Conservation (phyloP, 2,888 invertebrate genomes). For the Drosophila cognata region DNA sequence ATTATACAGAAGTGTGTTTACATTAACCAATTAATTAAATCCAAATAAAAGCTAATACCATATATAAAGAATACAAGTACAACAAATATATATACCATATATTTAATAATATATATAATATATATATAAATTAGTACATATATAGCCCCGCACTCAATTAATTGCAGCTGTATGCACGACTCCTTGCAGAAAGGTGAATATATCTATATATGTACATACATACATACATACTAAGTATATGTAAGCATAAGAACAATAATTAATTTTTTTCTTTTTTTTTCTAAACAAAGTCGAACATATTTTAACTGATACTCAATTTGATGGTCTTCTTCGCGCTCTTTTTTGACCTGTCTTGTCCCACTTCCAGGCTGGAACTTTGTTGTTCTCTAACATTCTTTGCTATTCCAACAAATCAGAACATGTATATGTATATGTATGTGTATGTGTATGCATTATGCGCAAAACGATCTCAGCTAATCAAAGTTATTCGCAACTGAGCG, state of each 20-base stretch:
- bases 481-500: constrained; percentile 35
- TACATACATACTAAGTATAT: constrained; percentile 42
- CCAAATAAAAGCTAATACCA: constrained; percentile 18
- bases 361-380: constrained; percentile 12
- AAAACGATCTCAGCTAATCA: constrained; percentile 45
- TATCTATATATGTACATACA: constrained; percentile 56
- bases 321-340: constrained; percentile 2
- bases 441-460: neutral
- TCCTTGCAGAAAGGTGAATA: constrained; percentile 80
- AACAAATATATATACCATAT: constrained; percentile 48
- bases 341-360: neutral
- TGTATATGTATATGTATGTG: neutral
- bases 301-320: neutral
- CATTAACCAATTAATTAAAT: constrained; percentile 28
- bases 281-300: neutral
- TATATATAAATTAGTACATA: constrained; percentile 51
- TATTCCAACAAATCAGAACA: constrained; percentile 8
- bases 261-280: neutral
- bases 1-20: constrained; percentile 28
- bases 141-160: constrained; percentile 68
- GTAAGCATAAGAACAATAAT: constrained; percentile 38
- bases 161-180: constrained; percentile 80
- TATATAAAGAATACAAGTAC: constrained; percentile 38
- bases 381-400: constrained; percentile 7
- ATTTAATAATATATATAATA: constrained; percentile 46